Base-by-base conservation (phyloP, 1,140 invertebrate species). In the Semibalanus balanoides region DNA sequence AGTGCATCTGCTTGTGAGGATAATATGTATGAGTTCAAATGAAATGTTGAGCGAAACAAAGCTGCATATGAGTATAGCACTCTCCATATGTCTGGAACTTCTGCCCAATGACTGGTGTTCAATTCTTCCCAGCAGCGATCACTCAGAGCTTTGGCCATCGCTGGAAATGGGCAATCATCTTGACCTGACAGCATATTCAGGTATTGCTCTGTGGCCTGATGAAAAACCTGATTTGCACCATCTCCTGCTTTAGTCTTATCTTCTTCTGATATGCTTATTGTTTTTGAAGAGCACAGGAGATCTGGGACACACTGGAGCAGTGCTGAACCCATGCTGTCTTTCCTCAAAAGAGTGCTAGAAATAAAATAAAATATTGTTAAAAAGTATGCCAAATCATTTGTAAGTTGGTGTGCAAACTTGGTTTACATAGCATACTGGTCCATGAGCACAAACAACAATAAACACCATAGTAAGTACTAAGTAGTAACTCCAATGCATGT, bases 21-120 rank as follows among this genome's bases (percentile, higher is more conserved):
- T 25, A 17, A 28, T 30, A 72, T 30, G 25, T 78, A 74, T 7
- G 31, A 27, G n/a, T 51, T 31, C 30, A 80, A 77, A 25, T 78
- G 76, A n/a, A 78, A 73, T 35, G 76, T 75, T 75, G 83, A 83
- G 80, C 87, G 86, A 27, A 84, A 78, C 27, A 85, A 76, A 30
- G 82, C 83, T 5, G 83, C 79, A 76, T 83, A 82, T 19, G 84
- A 82, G 79, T 87, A 88, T 0, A 83, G 71, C 51, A 84, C 80
- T 75, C 87, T 79, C 86, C 86, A 87, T n/a, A 79, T 77, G 3
- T 83, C n/a, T 51, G 81, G 76, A 25, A 95, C 92, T 81, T 90
- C 86, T 85, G 90, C 92, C 91, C 93, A 96, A 80, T 93, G 88
- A 0, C 93, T 93, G 73, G 90, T 90, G 84, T 95, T 93, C 25